These are phyloP conservation scores for Eupithecia dodoneata DNA, from an alignment of 2,888 invertebrate genomes.

Conservation along the genomic window DNA sequence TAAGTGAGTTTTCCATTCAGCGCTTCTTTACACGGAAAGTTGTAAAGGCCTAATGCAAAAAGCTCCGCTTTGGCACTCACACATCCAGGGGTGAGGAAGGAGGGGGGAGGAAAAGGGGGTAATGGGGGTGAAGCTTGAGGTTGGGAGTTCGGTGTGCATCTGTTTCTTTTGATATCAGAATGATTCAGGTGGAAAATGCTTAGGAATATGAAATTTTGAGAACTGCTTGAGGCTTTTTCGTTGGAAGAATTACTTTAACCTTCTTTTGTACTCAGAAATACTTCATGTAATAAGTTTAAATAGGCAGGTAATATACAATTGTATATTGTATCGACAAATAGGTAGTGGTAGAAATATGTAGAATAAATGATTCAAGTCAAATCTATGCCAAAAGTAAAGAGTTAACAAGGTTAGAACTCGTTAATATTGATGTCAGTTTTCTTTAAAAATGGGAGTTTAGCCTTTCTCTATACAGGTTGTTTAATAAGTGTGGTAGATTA, in stretches of 20 bases:
- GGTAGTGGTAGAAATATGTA: too few relatives aligned
- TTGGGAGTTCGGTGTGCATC: constrained; percentile 11
- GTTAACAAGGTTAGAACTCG: too few relatives aligned
- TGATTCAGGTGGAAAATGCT: constrained; percentile 13
- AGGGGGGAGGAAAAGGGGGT: background rate
- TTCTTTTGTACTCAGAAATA: background rate
- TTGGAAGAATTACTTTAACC: background rate
- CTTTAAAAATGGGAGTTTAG: too few relatives aligned
- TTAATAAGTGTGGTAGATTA: background rate
- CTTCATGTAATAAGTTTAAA: background rate
- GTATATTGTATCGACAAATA: background rate
- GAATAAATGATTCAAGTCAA: too few relatives aligned
- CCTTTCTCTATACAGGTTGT: too few relatives aligned
- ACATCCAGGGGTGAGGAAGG: constrained; percentile 2
- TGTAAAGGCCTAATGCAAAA: constrained; percentile 62
- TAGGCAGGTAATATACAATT: background rate
- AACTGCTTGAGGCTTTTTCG: background rate
- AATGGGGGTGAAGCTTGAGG: constrained; percentile 11
- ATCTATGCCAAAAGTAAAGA: too few relatives aligned
- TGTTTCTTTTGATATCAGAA: constrained; percentile 23
- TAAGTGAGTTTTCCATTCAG: constrained; percentile 30
- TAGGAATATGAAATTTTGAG: background rate
- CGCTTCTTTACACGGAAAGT: constrained; percentile 51
- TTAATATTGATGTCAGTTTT: too few relatives aligned
- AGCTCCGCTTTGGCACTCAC: constrained; percentile 54